These are phyloP conservation scores for Sebastes miniatus DNA, from an alignment of 2,797 vertebrate species.

Conservation along the genomic window DNA sequence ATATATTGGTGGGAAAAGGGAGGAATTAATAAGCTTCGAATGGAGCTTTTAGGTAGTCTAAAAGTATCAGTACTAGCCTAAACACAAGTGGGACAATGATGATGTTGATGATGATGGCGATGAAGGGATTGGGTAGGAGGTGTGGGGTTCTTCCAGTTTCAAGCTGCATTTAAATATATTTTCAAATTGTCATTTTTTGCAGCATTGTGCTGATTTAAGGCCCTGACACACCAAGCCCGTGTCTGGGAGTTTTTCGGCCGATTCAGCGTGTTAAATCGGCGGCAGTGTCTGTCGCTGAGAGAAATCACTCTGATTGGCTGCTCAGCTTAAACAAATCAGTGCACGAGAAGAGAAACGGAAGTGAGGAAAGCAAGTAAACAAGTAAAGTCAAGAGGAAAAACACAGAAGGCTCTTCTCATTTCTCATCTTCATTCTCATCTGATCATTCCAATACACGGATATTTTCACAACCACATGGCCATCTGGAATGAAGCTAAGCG, in stretches of 20 bases:
- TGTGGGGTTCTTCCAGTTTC: not conserved
- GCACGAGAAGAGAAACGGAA: too few species aligned
- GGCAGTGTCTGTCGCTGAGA: fast-evolving
- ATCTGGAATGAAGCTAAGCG: too few species aligned
- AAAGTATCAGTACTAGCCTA: not conserved
- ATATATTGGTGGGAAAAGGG: not conserved
- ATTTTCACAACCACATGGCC: too few species aligned
- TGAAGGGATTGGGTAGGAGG: not conserved
- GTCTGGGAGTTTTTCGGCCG: fast-evolving
- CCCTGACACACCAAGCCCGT: too few species aligned
- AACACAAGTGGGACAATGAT: not conserved
- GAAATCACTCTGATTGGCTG: too few species aligned
- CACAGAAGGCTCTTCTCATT: too few species aligned
- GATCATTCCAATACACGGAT: too few species aligned
- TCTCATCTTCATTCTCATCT: too few species aligned
- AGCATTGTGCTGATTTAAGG: not conserved
- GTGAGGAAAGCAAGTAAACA: too few species aligned
- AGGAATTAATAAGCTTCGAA: not conserved
- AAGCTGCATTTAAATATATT: not conserved
- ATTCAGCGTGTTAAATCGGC: too few species aligned
- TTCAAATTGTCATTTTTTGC: not conserved
- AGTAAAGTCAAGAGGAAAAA: too few species aligned
- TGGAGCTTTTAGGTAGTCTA: not conserved
- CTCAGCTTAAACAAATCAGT: too few species aligned
- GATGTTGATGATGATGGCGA: not conserved